Evolutionary conservation across 2,113 vertebrate species (phyloP), one percentile per base, ranked within the genome.

Genomic region (Pyrgilauda ruficollis): DNA sequence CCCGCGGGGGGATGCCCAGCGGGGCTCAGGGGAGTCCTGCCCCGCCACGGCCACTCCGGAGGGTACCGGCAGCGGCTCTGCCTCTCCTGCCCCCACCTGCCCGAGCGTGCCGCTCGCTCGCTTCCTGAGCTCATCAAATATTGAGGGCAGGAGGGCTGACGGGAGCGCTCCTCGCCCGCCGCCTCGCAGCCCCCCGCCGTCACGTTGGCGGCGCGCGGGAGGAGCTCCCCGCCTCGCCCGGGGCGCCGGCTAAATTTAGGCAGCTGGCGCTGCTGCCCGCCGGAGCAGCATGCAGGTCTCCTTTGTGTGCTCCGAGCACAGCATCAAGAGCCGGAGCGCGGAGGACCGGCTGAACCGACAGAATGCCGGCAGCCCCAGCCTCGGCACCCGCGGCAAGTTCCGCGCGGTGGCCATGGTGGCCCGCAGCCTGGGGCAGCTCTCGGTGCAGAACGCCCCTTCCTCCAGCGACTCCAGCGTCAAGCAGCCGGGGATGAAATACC

Each of bases 351-450:
- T 99, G 59, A 99, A 98, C 93, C 97, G 99, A 19, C 98, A 99
- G 49, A 98, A 98, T 10, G 98, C 98, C 96, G 98, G 98, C 98
- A 99, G 99, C 97, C 99, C 99, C 76, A 98, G 97, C 97, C 98
- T 98, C 13, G 98, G 98, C 82, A 98, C 98, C 23, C 98, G 98
- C 13, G 98, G 99, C 97, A 99, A 98, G 97, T 99, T 99, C 98
- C 98, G 98, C 5, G 97, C 99, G 0, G 98, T 99, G 98, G 99
- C 99, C 63, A 99, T 99, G 98, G 99, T 99, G 89, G 99, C 99
- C 67, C 98, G 99, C 63, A 99, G 98, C 96, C 98, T 99, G 44
- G 99, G 99, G 20, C 99, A 99, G 67, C 98, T 99, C 89, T 99
- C 99, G 0, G 98, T 98, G 89, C 99, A 99, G 97, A 99, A 98